These are phyloP conservation scores for Cordilura impudica DNA, from an alignment of 2,888 invertebrate genomes.

Conservation along the genomic window DNA sequence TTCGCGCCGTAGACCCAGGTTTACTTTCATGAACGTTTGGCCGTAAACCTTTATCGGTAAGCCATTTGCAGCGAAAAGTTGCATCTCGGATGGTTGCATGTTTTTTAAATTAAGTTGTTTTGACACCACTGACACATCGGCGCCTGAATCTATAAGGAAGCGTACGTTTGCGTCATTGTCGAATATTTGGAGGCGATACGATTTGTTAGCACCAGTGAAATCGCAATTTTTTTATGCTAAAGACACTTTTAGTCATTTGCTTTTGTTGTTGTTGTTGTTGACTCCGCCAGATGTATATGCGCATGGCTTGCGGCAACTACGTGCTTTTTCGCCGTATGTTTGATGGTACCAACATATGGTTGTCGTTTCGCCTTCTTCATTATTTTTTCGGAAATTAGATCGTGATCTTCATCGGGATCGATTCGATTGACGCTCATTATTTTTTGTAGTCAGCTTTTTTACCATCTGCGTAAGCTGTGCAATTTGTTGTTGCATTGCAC, in stretches of 20 bases:
- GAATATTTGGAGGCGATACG: background rate
- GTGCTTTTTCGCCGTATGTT: background rate
- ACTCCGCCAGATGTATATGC: background rate
- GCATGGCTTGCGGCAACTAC: conserved; percentile 2
- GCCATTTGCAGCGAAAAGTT: conserved; percentile 34
- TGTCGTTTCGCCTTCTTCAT: no score
- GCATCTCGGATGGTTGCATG: background rate
- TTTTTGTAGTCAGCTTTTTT: no score
- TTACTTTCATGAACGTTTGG: background rate
- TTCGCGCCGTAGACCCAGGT: background rate
- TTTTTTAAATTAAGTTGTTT: background rate
- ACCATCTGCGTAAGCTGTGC: no score
- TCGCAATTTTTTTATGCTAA: background rate
- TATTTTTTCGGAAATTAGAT: no score
- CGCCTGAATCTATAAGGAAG: background rate
- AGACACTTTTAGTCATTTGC: no score
- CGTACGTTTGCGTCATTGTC: background rate
- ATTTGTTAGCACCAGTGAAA: background rate
- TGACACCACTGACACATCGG: no score
- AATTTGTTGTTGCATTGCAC: no score
- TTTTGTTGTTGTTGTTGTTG: conserved; percentile 10
- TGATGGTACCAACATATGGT: no score
- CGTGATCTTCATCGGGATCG: no score
- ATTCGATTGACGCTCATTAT: no score
- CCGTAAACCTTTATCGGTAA: conserved; percentile 28